Evolutionary conservation across 2,797 vertebrate genomes (phyloP), one percentile per base, ranked within the genome.

Genomic region (Oreonectes daqikongensis): DNA sequence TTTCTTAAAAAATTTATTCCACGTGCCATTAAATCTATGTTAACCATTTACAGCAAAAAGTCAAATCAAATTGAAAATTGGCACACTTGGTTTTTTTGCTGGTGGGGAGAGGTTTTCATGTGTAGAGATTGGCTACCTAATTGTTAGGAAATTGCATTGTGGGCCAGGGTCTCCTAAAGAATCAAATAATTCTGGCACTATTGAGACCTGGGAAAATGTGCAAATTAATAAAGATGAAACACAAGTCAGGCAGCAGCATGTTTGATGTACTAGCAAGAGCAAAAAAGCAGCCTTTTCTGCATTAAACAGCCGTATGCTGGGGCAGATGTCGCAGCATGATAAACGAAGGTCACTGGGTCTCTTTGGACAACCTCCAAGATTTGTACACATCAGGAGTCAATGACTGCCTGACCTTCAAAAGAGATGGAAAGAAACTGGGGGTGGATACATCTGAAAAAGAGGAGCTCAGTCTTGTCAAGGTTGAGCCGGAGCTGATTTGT

Each of bases 351-450:
- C 75, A 77, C 3, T 30, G 46, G 67, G 67, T 70, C 75, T 70
- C 70, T 35, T 77, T 77, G 75, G 75, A 77, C 7, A 42, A 69
- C 46, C 53, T 77, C 75, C 75, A 77, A 77, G 57, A 64, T 64
- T 44, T 63, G 67, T n/a, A 42, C 30, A 77, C 44, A 69, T 69
- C 30, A 69, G 57, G 35, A 77, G 57, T 53, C 67, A 60, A 60
- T 68, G 55, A 67, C 24, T 67, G 28, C 22, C 24, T 42, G 66
- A 76, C 65, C 74, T 76, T 76, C 65, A 63, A 40, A 52, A 18
- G 12, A 10, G 3, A 53, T 42, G 57, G 67, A 77, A 77, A 63
- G 57, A 77, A 60, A 52, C 66, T 12, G 75, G 46, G 66, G 57
- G 67, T 12, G 46, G 60, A 40, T 32, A 52, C 2, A 8, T 15